Evolutionary conservation across 2,888 invertebrate species (phyloP), one percentile per base, ranked within the genome.

Genomic region (Aphodius granarius): DNA sequence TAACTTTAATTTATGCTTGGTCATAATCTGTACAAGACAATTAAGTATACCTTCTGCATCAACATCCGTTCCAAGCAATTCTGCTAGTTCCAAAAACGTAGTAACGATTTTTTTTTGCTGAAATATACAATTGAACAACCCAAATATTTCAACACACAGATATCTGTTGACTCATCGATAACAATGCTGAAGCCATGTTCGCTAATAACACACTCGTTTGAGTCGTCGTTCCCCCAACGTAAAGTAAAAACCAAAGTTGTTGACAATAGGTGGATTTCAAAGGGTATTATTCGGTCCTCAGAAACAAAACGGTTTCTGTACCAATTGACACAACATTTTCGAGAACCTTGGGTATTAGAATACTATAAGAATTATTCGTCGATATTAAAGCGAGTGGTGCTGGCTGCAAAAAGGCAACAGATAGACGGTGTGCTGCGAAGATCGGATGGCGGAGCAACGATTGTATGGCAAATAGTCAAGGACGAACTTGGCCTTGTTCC

Each of bases 31-130:
- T 22, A 43, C n/a, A 16, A 73, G 19, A n/a, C 43, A 17, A 19
- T 20, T 22, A 66, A 66, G 13, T 3, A 73, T 73, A 66, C 20
- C 63, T 22, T 63, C 64, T 17, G 72, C 65, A 72, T 72, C 64
- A 72, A 63, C 63, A 64, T 72, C 22, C 19, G 17, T 2, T 5
- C n/a, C n/a, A n/a, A n/a, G n/a, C n/a, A 65, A 65, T 65, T 65
- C 2, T 65, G 5, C 65, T 3, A 66, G 13, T 17, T 73, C 65
- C 16, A 73, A 64, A 73, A 73, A 17, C n/a, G 73, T 73, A 5
- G 23, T 23, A 22, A 17, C 23, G 21, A 73, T 18, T 9, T 15
- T 73, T 5, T n/a, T 73, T 17, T 20, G 17, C 63, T 63, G n/a
- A 20, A 72, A 62, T 62, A 62, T 62, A 72, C 62, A 17, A 72